A percentile compares a stretch with the other conserved stretches of the same genome.
Evolutionary conservation across 92 coral and sea anemone genomes (phyloP).

Genomic region (Phenganax marumi): DNA sequence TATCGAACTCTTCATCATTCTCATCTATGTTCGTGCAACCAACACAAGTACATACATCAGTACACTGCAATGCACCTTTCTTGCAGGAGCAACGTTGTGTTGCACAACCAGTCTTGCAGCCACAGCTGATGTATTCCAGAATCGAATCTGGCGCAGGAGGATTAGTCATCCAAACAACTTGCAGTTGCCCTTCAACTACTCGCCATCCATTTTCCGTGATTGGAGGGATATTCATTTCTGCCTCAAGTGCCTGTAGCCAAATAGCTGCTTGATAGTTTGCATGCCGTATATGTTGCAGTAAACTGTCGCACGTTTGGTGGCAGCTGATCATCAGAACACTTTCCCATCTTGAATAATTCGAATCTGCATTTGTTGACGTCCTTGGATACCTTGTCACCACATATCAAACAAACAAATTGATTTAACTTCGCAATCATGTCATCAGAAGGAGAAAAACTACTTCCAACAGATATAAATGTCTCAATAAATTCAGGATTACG

Average conservation of each 20-base stretch:
- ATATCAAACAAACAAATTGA: background rate
- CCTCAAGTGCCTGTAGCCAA: slow-evolving; percentile 50
- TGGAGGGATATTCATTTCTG: slow-evolving; percentile 53
- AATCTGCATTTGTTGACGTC: slow-evolving; percentile 54
- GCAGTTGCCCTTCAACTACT: slow-evolving; percentile 7
- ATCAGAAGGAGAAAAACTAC: background rate
- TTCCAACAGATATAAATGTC: background rate
- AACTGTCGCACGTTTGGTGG: slow-evolving; percentile 52
- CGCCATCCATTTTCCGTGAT: slow-evolving; percentile 36
- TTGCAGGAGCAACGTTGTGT: slow-evolving; percentile 5
- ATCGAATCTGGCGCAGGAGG: slow-evolving; percentile 14
- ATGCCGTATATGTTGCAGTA: slow-evolving; percentile 48
- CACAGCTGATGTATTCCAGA: background rate
- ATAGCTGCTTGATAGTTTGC: slow-evolving; percentile 61
- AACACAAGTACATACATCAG: too few relatives aligned
- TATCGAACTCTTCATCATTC: too few relatives aligned
- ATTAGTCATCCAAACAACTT: slow-evolving; percentile 36
- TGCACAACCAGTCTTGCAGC: background rate
- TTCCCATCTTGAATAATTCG: slow-evolving; percentile 47
- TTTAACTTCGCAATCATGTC: background rate
- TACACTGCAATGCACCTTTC: too few relatives aligned
- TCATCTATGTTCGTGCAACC: too few relatives aligned
- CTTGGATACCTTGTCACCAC: background rate
- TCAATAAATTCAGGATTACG: background rate
- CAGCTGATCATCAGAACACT: slow-evolving; percentile 44